Conservation (phyloP, 2,797 vertebrate species). For the Spondyliosoma cantharus region DNA sequence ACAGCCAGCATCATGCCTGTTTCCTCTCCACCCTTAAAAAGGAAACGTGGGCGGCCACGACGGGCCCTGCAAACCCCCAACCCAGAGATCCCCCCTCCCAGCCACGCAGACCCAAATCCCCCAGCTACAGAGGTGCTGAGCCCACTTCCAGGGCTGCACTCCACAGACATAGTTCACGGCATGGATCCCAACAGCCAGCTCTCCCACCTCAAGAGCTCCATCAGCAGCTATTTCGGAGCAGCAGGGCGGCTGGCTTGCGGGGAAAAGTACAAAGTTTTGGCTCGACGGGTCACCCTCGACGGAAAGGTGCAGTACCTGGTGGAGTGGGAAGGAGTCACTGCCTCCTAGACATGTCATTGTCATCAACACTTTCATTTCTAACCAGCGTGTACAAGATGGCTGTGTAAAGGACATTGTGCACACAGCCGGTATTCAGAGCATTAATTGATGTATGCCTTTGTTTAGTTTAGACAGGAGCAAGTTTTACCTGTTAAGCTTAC, state of each 20-base stretch:
- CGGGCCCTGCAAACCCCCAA: slow-evolving; percentile 91
- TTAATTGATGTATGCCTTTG: slow-evolving; percentile 65
- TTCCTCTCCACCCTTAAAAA: slow-evolving; percentile 89
- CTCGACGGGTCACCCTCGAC: slow-evolving; percentile 94
- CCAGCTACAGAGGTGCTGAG: slow-evolving; percentile 76
- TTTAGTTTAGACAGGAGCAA: slow-evolving; percentile 60
- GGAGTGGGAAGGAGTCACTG: slow-evolving; percentile 98
- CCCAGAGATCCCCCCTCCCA: slow-evolving; percentile 85
- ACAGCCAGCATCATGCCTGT: slow-evolving; percentile 89
- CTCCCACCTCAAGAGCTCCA: slow-evolving; percentile 96
- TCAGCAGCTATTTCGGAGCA: slow-evolving; percentile 97
- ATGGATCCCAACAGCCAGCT: slow-evolving; percentile 95
- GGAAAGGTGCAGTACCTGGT: slow-evolving; percentile 99
- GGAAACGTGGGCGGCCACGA: slow-evolving; percentile 93
- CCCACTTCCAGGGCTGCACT: slow-evolving; percentile 89
- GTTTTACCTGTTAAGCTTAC: slow-evolving; percentile 44
- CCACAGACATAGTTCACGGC: slow-evolving; percentile 93
- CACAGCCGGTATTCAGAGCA: slow-evolving; percentile 61
- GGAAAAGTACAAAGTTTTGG: slow-evolving; percentile 96
- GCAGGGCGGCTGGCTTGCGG: slow-evolving; percentile 97
- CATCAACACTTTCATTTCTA: slow-evolving; percentile 26
- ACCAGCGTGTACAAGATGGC: slow-evolving; percentile 47
- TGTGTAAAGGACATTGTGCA: slow-evolving; percentile 39
- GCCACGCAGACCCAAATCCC: slow-evolving; percentile 72
- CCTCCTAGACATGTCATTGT: slow-evolving; percentile 86